These are phyloP conservation scores for Achatina immaculata DNA, from an alignment of 1,140 invertebrate species.

Conservation along the genomic window DNA sequence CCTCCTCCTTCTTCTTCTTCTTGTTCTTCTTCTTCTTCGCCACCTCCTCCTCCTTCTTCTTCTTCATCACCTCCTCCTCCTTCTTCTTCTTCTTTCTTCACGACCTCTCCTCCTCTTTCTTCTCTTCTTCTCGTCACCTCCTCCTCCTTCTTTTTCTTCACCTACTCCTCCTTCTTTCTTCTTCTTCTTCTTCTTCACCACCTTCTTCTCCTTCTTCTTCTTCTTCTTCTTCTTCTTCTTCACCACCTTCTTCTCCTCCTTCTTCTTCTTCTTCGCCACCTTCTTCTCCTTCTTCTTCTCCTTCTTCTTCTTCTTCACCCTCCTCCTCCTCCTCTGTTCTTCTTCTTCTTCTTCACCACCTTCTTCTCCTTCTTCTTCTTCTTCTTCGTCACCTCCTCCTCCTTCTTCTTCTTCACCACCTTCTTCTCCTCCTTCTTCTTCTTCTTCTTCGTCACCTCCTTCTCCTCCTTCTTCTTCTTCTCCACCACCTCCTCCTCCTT, in stretches of 20 bases:
- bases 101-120: slow-evolving; percentile 23
- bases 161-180: neutral
- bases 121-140: slow-evolving; percentile 22
- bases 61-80: slow-evolving; percentile 3
- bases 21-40: neutral
- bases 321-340: neutral
- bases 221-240: slow-evolving; percentile 13
- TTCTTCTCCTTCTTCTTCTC: no score
- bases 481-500: slow-evolving; percentile 14
- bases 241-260: neutral
- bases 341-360: neutral
- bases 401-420: slow-evolving; percentile 6
- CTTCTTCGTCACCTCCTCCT: no score
- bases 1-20: neutral
- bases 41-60: slow-evolving; percentile 4
- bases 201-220: neutral
- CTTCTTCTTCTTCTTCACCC: neutral
- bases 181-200: neutral
- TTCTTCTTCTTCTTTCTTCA: slow-evolving; percentile 19
- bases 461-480: neutral
- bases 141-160: no score
- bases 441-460: no score
- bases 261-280: neutral
- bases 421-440: slow-evolving; percentile 15
- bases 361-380: no score